Base-by-base conservation (phyloP, 2,797 vertebrate species). In the Chelon auratus region DNA sequence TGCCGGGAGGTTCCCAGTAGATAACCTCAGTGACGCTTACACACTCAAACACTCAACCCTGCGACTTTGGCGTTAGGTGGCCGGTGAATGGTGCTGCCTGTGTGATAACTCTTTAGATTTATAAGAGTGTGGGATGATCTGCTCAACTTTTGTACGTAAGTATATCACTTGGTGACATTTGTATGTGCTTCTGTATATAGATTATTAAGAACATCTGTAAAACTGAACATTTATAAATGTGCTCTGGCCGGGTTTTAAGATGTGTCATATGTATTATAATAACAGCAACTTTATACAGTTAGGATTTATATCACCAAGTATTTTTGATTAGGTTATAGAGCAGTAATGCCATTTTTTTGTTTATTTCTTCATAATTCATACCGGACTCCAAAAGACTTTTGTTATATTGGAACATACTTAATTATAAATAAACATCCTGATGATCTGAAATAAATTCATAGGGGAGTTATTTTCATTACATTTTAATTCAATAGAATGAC, bases 11-110 rank as follows among this genome's bases (percentile, higher is more conserved):
- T 61, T 78, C 64, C 69, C 58, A 62, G 60, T 20, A 82, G 88
- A 91, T 85, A 89, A 85, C 84, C 68, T 65, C 51, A 26, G 64
- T 81, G 82, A 63, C 69, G 48, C 65, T 52, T 26, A 47, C 3
- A 10, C 57, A 62, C 70, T 78, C 69, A 70, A 74, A 84, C 79
- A 80, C 62, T 87, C 68, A 69, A 61, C 59, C 74, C 58, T 37
- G 22, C 78, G 62, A 83, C 55, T 62, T 56, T 68, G 68, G 74
- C 72, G 79, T 74, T 52, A 79, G 69, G 72, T 75, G 71, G 55
- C 47, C 30, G 59, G 51, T 84, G 81, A 84, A 65, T 66, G 52
- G 9, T 63, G 64, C 70, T 62, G 63, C 12, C 58, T 74, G 40
- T 70, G 59, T 37, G 66, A 77, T 62, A 52, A 37, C 37, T 59